These are phyloP conservation scores for Takifugu ocellatus DNA, from an alignment of 2,797 vertebrate genomes.

Conservation along the genomic window DNA sequence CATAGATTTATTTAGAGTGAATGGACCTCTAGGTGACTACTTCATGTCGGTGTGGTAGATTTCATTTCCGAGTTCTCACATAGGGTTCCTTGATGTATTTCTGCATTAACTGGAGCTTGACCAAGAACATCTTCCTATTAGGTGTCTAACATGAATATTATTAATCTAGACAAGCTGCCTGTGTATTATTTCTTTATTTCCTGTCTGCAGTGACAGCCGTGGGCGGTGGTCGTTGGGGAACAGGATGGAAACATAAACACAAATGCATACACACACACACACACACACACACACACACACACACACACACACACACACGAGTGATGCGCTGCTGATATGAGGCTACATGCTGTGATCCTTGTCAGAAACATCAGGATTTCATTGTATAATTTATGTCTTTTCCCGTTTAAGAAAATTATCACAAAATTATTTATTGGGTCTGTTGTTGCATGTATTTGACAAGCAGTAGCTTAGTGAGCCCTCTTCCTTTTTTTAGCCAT, in stretches of 20 bases:
- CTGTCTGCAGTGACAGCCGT: conserved; percentile 9
- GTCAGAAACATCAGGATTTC: too few relatives aligned
- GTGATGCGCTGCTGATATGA: too few relatives aligned
- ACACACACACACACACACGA: conserved; percentile 5
- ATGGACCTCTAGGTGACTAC: not conserved
- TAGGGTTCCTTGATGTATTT: not conserved
- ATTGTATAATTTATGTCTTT: too few relatives aligned
- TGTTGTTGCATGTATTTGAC: too few relatives aligned
- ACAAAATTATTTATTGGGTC: too few relatives aligned
- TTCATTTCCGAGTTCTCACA: not conserved
- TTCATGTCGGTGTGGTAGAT: not conserved
- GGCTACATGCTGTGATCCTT: too few relatives aligned
- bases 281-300: conserved; percentile 10
- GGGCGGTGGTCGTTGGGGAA: conserved; percentile 3
- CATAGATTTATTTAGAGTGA: not conserved
- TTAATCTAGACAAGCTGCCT: conserved; percentile 22
- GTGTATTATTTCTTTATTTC: conserved; percentile 21
- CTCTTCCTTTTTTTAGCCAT: too few relatives aligned
- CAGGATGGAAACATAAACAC: conserved; percentile 1
- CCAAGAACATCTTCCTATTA: not conserved
- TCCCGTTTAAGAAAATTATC: too few relatives aligned
- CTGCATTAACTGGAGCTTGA: not conserved
- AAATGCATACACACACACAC: conserved; percentile 12
- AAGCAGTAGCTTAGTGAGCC: too few relatives aligned
- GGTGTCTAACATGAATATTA: conserved; percentile 17